A percentile compares a stretch with the other conserved stretches of the same genome.
phyloP scores from a whole-genome alignment of 1,140 invertebrate species.

The Sminthurinus signatus region DNA sequence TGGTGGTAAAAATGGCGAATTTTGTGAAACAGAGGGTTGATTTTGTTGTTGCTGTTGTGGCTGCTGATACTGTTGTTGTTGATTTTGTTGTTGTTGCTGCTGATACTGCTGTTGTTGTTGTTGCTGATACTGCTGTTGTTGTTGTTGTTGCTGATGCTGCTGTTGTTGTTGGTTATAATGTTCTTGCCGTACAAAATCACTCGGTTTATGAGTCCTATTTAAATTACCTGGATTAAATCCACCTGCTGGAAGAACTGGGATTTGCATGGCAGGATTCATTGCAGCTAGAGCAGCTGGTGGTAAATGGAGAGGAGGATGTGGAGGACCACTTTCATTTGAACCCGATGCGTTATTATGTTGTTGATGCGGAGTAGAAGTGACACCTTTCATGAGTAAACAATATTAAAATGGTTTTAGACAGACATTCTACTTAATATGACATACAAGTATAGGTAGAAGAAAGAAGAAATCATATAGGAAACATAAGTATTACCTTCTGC shows the following conservation, averaged over 20 bases:
- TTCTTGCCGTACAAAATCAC: conserved; percentile 24
- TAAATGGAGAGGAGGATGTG: conserved; percentile 45
- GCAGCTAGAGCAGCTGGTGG: conserved; percentile 51
- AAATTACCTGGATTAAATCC: conserved; percentile 25
- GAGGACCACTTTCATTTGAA: conserved; percentile 4
- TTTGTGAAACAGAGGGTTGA: no score
- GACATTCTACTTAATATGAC: no score
- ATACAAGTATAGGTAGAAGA: no score
- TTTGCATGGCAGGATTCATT: conserved; percentile 59
- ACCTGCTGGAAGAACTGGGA: conserved; percentile 60
- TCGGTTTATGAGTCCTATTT: conserved; percentile 29
- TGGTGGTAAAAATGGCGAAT: conserved; percentile 2
- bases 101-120: conserved; percentile 7
- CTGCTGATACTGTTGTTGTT: neutral
- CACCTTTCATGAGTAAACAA: no score
- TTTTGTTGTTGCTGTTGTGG: no score
- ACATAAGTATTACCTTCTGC: no score
- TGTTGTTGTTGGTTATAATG: conserved; percentile 4
- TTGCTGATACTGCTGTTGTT: conserved; percentile 1
- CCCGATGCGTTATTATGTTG: no score
- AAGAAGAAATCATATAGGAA: no score
- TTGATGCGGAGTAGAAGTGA: no score
- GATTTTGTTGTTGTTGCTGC: no score
- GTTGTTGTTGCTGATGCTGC: neutral
- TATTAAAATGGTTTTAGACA: no score